Percentiles rank a stretch among this genome's conserved stretches.
Conservation (phyloP, 2,113 vertebrate species). For the Accipiter virgatus region DNA sequence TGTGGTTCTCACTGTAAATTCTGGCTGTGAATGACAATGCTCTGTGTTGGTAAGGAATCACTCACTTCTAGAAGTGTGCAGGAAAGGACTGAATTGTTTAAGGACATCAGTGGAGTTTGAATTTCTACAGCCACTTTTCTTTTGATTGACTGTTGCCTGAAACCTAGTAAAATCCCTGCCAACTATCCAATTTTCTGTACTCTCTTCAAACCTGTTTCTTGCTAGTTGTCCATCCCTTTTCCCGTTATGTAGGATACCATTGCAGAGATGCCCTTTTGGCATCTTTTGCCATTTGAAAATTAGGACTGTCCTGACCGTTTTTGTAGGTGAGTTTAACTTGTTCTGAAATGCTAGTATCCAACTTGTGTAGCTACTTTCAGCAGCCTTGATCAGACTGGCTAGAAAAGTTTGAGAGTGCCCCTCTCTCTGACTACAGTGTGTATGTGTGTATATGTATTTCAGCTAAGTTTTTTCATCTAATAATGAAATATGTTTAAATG, state of each 20-base stretch:
- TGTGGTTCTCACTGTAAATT: background rate
- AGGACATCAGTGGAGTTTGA: background rate
- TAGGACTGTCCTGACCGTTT: background rate
- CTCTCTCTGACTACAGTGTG: background rate
- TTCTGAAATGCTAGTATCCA: background rate
- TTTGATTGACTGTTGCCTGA: background rate
- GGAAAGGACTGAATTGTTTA: background rate
- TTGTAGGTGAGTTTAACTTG: background rate
- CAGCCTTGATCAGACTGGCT: background rate
- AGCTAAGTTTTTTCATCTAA: background rate
- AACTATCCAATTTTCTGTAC: background rate
- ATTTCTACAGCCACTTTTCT: background rate
- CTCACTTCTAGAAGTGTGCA: background rate
- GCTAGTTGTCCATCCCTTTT: background rate
- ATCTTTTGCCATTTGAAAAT: background rate
- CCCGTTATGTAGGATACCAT: background rate
- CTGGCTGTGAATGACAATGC: background rate
- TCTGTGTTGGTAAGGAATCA: background rate
- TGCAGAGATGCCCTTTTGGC: background rate
- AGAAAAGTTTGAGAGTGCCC: background rate
- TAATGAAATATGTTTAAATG: background rate
- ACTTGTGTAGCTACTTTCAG: background rate
- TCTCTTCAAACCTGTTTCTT: background rate
- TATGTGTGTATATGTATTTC: background rate
- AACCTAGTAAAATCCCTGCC: background rate